Evolutionary conservation across 1,140 invertebrate species (phyloP).

Genomic region (Trachymyrmex septentrionalis): DNA sequence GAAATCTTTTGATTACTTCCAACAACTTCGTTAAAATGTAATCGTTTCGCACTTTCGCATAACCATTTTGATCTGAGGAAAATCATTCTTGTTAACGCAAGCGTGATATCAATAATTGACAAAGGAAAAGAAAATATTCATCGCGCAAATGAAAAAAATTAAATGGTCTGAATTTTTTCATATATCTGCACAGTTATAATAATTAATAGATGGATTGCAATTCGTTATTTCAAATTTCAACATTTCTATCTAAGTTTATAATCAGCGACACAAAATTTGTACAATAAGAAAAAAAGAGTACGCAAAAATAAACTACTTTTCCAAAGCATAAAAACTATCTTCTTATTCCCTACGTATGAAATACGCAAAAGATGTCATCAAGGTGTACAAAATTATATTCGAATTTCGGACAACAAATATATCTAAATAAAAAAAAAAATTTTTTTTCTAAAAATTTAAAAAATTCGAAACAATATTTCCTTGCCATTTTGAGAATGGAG

Average conservation of each 20-base stretch:
- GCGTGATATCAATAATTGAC: constrained; percentile 41
- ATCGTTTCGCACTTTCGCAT: constrained; percentile 29
- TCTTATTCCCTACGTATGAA: not conserved
- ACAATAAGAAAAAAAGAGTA: not conserved
- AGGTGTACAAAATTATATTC: not conserved
- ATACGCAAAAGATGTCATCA: not conserved
- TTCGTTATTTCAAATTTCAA: not conserved
- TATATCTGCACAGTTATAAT: not conserved
- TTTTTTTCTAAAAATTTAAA: not conserved
- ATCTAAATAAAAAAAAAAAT: too few relatives aligned
- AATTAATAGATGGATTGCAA: not conserved
- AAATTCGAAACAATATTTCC: not conserved
- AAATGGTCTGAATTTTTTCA: not conserved
- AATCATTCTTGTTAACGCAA: constrained; percentile 37
- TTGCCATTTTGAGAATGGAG: not conserved
- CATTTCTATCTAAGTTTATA: constrained; percentile 17
- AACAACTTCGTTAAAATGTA: constrained; percentile 49
- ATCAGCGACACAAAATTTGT: not conserved
- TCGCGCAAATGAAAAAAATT: not conserved
- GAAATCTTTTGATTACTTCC: constrained; percentile 35
- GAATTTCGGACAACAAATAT: not conserved
- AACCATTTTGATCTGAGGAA: constrained; percentile 19
- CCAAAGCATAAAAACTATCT: not conserved
- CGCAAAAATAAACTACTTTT: not conserved
- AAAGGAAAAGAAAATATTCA: not conserved